A percentile compares a stretch with the other conserved stretches of the same genome.
Evolutionary conservation across 1,140 invertebrate species (phyloP).

Genomic region (Limonius californicus): DNA sequence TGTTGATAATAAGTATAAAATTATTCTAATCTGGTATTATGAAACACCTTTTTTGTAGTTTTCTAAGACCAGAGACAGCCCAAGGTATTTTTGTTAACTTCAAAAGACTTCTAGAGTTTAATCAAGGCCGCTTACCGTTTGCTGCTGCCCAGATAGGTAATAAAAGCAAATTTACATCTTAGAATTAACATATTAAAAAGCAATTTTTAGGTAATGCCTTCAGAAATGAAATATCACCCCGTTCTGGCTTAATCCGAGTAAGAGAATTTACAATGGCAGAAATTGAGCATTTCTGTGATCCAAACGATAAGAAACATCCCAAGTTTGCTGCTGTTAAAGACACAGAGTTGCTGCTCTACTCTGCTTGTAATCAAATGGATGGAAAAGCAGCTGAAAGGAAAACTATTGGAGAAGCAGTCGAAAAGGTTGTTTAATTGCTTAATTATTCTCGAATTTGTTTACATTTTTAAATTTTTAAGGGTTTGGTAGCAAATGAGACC

Average conservation of each 20-base stretch:
- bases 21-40: no score
- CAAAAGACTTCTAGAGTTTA: conserved; percentile 93
- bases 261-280: conserved; percentile 99
- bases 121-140: conserved; percentile 95
- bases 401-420: conserved; percentile 76
- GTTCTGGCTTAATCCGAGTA: conserved; percentile 93
- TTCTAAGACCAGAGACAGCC: conserved; percentile 94
- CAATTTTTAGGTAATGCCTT: conserved; percentile 80
- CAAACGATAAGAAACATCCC: conserved; percentile 79
- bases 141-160: conserved; percentile 94
- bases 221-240: conserved; percentile 98
- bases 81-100: conserved; percentile 99
- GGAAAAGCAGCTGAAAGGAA: conserved; percentile 70
- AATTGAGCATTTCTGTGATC: conserved; percentile 99
- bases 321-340: conserved; percentile 83
- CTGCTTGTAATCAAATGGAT: conserved; percentile 95
- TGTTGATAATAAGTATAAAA: no score
- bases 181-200: no score
- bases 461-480: conserved; percentile 50
- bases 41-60: conserved; percentile 59
- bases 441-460: conserved; percentile 4
- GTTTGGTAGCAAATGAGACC: conserved; percentile 93
- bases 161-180: conserved; percentile 27
- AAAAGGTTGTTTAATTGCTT: conserved; percentile 35
- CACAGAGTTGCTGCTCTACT: conserved; percentile 79